Conservation (phyloP, 2,888 invertebrate species). For the Salpingus planirostris region DNA sequence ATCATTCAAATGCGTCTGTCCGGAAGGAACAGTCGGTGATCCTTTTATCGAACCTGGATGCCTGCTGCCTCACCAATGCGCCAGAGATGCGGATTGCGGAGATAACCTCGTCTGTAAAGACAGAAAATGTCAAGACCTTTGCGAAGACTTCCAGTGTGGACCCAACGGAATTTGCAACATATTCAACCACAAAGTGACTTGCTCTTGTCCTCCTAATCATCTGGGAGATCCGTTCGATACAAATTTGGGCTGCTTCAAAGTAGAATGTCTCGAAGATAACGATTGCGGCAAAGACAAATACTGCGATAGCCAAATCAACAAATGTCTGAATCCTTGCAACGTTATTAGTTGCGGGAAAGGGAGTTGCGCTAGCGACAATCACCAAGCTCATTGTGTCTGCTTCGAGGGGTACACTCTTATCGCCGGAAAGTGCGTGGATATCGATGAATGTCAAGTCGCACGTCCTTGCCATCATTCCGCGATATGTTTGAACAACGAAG, state of each 20-base stretch:
- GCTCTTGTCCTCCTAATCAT: constrained; percentile 71
- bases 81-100: constrained; percentile 63
- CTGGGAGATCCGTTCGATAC: constrained; percentile 72
- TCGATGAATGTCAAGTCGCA: constrained; percentile 64
- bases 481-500: constrained; percentile 67
- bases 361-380: constrained; percentile 62
- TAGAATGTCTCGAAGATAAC: constrained; percentile 70
- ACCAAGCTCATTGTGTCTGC: constrained; percentile 66
- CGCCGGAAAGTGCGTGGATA: constrained; percentile 64
- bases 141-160: constrained; percentile 63
- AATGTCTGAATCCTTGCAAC: constrained; percentile 80
- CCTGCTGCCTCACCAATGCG: constrained; percentile 66
- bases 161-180: constrained; percentile 68
- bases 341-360: constrained; percentile 72
- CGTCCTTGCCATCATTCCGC: constrained; percentile 76
- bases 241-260: constrained; percentile 77
- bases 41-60: constrained; percentile 66
- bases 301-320: constrained; percentile 66
- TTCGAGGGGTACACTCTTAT: constrained; percentile 61
- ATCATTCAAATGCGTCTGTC: constrained; percentile 71
- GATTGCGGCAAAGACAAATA: constrained; percentile 69
- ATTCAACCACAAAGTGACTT: constrained; percentile 60
- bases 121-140: constrained; percentile 76
- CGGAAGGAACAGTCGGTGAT: constrained; percentile 70
- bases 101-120: constrained; percentile 65